Evolutionary conservation across 2,888 invertebrate genomes (phyloP).

Genomic region (Aspidiotus destructor): DNA sequence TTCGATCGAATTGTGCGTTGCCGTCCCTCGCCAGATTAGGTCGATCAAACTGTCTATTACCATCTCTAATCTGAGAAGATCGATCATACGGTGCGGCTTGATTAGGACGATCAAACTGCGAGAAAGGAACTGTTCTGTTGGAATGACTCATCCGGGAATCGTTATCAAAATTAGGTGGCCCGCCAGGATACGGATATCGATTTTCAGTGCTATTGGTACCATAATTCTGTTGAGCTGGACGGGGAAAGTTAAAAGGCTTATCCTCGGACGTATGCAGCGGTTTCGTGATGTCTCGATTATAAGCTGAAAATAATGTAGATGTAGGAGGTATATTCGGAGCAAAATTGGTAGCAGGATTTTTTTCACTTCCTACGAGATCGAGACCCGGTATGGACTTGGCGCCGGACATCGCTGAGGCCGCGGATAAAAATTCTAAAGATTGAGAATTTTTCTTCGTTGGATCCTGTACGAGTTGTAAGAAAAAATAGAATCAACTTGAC

Average conservation of each 20-base stretch:
- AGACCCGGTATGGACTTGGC: conserved; percentile 60
- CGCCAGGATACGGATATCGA: conserved; percentile 10
- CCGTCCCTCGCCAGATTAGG: neutral
- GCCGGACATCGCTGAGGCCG: conserved; percentile 3
- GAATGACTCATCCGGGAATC: neutral
- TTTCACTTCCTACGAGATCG: conserved; percentile 50
- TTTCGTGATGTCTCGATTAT: conserved; percentile 33
- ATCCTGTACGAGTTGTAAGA: neutral
- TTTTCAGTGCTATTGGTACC: neutral
- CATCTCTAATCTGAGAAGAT: neutral
- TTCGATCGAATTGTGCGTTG: neutral
- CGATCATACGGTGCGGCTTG: too few species aligned
- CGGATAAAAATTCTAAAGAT: conserved; percentile 18
- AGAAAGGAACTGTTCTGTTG: neutral
- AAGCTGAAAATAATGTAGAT: conserved; percentile 17
- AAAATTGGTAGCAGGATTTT: conserved; percentile 2
- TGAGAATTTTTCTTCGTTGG: conserved; percentile 6
- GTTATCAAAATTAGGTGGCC: neutral
- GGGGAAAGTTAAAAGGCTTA: conserved; percentile 36
- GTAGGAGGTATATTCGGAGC: conserved; percentile 27
- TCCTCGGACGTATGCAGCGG: conserved; percentile 36
- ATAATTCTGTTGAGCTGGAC: conserved; percentile 7
- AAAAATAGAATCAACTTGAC: neutral
- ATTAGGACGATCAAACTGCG: neutral
- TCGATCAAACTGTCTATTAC: neutral